phyloP scores from a whole-genome alignment of 92 coral and sea anemone species.

The Zoanthus solanderi region DNA sequence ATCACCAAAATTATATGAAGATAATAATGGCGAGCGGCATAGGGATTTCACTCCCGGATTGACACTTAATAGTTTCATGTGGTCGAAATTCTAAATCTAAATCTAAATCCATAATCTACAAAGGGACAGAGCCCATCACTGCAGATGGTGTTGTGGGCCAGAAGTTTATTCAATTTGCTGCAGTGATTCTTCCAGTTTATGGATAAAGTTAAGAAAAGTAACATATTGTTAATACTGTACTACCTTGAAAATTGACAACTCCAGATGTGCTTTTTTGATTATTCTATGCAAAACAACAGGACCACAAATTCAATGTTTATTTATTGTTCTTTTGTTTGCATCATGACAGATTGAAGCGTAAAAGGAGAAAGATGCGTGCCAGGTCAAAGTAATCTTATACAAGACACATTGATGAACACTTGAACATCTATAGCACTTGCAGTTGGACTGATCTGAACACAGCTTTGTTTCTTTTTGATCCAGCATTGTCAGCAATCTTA shows the following conservation, averaged over 20 bases:
- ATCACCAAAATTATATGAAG: too few species aligned
- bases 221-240: too few species aligned
- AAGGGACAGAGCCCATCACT: too few species aligned
- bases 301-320: background rate
- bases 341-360: constrained; percentile 83
- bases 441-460: constrained; percentile 39
- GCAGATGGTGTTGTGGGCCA: too few species aligned
- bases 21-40: too few species aligned
- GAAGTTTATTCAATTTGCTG: too few species aligned
- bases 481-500: background rate
- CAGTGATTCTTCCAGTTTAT: too few species aligned
- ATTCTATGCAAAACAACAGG: background rate
- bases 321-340: background rate
- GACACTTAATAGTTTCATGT: too few species aligned
- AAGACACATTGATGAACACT: constrained; percentile 36
- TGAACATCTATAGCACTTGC: constrained; percentile 29
- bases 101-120: too few species aligned
- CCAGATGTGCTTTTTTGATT: background rate
- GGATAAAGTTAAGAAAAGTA: too few species aligned
- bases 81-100: too few species aligned
- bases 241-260: background rate
- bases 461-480: background rate
- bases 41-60: too few species aligned
- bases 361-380: constrained; percentile 98
- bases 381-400: constrained; percentile 80